Evolutionary conservation across 2,888 invertebrate genomes (phyloP), one percentile per base, ranked within the genome.

Genomic region (Iphiclides podalirius): DNA sequence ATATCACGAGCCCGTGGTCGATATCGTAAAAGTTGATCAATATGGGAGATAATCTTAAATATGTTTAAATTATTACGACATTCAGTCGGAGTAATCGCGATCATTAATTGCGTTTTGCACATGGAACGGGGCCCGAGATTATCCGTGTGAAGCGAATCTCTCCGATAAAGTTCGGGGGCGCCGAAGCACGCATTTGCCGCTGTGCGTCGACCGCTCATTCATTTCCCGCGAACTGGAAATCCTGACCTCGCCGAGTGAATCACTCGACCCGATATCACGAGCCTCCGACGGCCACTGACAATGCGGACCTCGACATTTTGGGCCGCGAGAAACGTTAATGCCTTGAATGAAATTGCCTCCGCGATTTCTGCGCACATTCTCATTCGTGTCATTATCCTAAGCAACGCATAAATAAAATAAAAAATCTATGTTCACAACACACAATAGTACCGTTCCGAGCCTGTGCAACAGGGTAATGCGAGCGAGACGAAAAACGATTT

Each of bases 181-280:
- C 17, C 35, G 39, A 15, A 11, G 37, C 34, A 36, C 17, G 41
- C 17, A 17, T 36, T 47, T 1, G 48, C 39, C 6, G 12, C 28
- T 28, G 17, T 20, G 14, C 26, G 14, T 4, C 13, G 45, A 43
- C 13, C 43, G 35, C 55, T 44, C 60, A 60, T 61, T 60, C 59
- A 60, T 61, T 61, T 67, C 68, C 64, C 67, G 70, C 66, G 67
- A 72, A 77, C 75, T 80, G 75, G 76, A 70, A 72, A 66, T 75
- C 72, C 73, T 82, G 81, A 83, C 79, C 80, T 74, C 74, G 59
- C 64, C 52, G 47, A 61, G 69, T 82, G 82, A 83, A 70, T 83
- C 83, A 83, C 65, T 52, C 77, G 79, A 77, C 76, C 77, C 66
- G 72, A 70, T 66, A 64, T 62, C 46, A 52, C 47, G 60, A 63